Evolutionary conservation across 2,888 invertebrate genomes (phyloP).

Genomic region (Cordilura impudica): DNA sequence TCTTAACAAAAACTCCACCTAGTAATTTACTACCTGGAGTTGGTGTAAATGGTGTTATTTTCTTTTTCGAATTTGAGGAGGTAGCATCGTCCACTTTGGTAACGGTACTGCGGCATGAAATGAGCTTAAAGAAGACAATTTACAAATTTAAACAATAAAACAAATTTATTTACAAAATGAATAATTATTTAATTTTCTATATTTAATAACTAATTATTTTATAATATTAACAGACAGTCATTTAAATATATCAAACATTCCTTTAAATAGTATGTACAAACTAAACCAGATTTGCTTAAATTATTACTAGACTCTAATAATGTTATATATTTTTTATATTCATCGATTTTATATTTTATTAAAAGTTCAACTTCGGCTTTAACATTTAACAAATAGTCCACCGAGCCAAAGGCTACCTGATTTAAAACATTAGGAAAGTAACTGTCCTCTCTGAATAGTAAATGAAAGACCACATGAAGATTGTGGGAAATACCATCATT

Average conservation of each 20-base stretch:
- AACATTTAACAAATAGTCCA: slow-evolving; percentile 66
- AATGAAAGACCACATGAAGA: slow-evolving; percentile 77
- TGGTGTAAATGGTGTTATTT: slow-evolving; percentile 71
- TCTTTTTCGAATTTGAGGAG: slow-evolving; percentile 64
- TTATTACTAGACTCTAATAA: slow-evolving; percentile 65
- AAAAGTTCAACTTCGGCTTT: slow-evolving; percentile 68
- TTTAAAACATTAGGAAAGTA: slow-evolving; percentile 75
- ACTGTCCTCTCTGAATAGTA: slow-evolving; percentile 74
- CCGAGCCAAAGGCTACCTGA: slow-evolving; percentile 76
- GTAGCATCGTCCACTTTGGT: slow-evolving; percentile 62
- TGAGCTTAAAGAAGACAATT: slow-evolving; percentile 69
- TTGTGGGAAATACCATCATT: slow-evolving; percentile 84
- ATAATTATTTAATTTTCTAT: slow-evolving; percentile 20
- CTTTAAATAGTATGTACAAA: slow-evolving; percentile 68
- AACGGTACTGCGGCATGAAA: slow-evolving; percentile 66
- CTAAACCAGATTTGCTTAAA: slow-evolving; percentile 70
- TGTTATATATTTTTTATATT: slow-evolving; percentile 68
- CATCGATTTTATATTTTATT: slow-evolving; percentile 70
- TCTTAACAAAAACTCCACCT: slow-evolving; percentile 76
- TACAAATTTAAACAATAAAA: slow-evolving; percentile 46
- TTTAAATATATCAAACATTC: slow-evolving; percentile 68
- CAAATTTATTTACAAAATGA: slow-evolving; percentile 11
- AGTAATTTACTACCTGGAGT: slow-evolving; percentile 73
- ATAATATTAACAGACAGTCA: slow-evolving; percentile 36
- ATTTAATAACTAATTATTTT: background rate